Conservation (phyloP, 2,113 vertebrate species). For the Cinclus mexicanus region DNA sequence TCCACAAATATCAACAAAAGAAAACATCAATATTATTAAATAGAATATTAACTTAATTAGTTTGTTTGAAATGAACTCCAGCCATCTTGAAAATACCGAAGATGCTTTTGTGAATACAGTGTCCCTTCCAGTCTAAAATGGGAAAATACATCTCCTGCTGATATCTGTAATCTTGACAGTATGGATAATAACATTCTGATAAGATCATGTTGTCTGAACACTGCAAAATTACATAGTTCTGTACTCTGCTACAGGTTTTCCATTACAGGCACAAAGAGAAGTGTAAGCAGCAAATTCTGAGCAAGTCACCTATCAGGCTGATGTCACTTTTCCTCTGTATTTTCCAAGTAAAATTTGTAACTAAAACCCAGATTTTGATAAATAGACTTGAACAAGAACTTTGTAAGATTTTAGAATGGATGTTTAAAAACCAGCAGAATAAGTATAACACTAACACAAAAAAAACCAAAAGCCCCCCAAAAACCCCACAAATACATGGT, state of each 20-base stretch:
- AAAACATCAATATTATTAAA: constrained; percentile 54
- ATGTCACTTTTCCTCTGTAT: background rate
- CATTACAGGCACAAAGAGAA: constrained; percentile 26
- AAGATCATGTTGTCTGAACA: constrained; percentile 65
- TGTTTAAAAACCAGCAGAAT: background rate
- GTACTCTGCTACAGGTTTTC: background rate
- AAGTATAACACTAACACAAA: background rate
- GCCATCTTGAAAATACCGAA: constrained; percentile 43
- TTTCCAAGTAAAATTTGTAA: background rate
- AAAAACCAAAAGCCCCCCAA: background rate
- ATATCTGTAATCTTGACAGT: constrained; percentile 15
- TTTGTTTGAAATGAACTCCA: constrained; percentile 36
- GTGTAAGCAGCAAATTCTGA: background rate
- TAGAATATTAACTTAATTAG: constrained; percentile 24
- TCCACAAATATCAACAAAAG: constrained; percentile 30
- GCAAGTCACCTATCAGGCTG: background rate
- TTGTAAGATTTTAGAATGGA: background rate
- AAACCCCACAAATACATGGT: background rate
- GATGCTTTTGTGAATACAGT: constrained; percentile 45
- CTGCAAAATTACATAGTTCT: constrained; percentile 42
- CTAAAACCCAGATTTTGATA: background rate
- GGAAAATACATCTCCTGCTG: constrained; percentile 52
- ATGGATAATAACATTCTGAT: constrained; percentile 47
- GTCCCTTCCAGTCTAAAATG: constrained; percentile 39
- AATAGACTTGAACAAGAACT: background rate